Evolutionary conservation across 2,888 invertebrate genomes (phyloP).

Genomic region (Drosophila niveifrons): DNA sequence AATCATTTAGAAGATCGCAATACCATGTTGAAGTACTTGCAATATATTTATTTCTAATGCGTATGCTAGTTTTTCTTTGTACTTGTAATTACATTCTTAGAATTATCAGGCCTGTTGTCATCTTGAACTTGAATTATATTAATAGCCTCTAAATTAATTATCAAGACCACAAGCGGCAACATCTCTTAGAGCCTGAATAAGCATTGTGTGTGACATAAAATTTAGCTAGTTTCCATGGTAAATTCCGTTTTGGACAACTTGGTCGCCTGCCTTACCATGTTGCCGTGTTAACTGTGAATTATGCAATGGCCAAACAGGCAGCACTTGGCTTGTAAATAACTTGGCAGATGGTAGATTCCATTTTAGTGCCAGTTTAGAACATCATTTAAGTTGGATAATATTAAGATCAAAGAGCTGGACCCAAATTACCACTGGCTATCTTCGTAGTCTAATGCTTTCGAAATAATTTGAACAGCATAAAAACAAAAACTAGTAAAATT

Average conservation of each 20-base stretch:
- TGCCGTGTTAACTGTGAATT: constrained; percentile 16
- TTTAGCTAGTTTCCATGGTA: neutral
- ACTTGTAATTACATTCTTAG: neutral
- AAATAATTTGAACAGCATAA: neutral
- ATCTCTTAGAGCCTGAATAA: constrained; percentile 1
- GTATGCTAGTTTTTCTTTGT: neutral
- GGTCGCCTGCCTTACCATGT: neutral
- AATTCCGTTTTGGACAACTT: neutral
- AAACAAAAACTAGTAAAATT: constrained; percentile 2
- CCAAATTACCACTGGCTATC: neutral
- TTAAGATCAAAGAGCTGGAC: neutral
- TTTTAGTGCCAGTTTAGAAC: neutral
- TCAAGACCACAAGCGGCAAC: neutral
- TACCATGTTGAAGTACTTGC: neutral
- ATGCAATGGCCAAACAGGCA: constrained; percentile 8
- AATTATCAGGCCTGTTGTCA: neutral
- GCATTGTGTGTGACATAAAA: constrained; percentile 5
- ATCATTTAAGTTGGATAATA: constrained; percentile 5
- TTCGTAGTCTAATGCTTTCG: neutral
- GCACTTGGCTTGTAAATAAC: constrained; percentile 21
- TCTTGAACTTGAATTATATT: neutral
- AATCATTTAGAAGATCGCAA: too few species aligned
- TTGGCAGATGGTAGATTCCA: neutral
- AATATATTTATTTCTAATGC: neutral
- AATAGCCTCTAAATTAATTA: constrained; percentile 1